Evolutionary conservation across 2,888 invertebrate species (phyloP), one percentile per base, ranked within the genome.

Genomic region (Drosophila sordidapex): DNA sequence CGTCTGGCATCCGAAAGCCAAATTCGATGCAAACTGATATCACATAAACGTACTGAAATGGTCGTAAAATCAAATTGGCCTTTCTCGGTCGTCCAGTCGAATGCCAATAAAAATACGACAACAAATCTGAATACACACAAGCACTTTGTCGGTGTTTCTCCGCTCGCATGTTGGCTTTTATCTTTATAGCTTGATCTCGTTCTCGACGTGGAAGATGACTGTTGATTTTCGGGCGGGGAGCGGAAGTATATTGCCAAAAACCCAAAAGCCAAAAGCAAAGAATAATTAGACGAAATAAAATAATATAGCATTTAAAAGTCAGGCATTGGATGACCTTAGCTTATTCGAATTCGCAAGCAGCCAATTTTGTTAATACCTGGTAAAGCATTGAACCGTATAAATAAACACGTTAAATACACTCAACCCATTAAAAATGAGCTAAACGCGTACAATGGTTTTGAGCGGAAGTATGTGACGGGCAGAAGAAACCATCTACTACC

Each of bases 41-140:
- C 84, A 71, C 69, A 78, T 71, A 67, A 78, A 76, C 46, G 46
- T 46, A 46, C 67, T 62, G 76, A 73, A 82, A 72, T 78, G 76
- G 71, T 85, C 85, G 71, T 84, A 79, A 87, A 87, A 84, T 84
- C 85, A 82, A 87, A 84, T 84, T 79, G 76, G 72, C 54, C 70
- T 70, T 68, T 70, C 29, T 49, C 68, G 27, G 36, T 46, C 61
- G 43, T 54, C 64, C 58, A 76, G 56, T 79, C 76, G 76, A 74
- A 80, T 86, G 70, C 85, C 83, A 87, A 84, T 84, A 85, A 83
- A 87, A 87, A 83, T 87, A 67, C 82, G 63, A 65, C 70, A 72
- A 73, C 77, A 82, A 82, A 80, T 80, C 78, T 74, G 64, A 70
- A 60, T 27, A 72, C 66, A 59, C 40, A 61, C 52, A 49, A 74